phyloP scores from a whole-genome alignment of 1,140 invertebrate species.

The Apis mellifera region DNA sequence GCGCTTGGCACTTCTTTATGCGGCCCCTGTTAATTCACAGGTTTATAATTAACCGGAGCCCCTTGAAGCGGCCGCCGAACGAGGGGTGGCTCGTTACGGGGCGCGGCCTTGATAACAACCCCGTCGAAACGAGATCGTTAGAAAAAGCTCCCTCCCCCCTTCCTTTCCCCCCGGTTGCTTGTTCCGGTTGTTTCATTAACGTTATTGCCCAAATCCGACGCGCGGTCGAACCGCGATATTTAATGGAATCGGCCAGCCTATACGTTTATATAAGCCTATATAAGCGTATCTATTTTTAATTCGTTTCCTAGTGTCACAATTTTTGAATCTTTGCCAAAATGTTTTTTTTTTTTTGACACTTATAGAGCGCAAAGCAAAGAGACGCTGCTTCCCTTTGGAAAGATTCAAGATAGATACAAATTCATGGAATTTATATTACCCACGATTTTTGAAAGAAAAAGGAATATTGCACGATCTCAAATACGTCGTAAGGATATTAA shows the following conservation, averaged over 20 bases:
- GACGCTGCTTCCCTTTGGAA: no score
- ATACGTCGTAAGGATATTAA: no score
- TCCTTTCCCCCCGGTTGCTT: background rate
- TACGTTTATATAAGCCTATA: conserved; percentile 32
- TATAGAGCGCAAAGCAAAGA: no score
- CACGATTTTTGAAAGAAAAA: no score
- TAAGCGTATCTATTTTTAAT: background rate
- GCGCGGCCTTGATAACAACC: conserved; percentile 36
- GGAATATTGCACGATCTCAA: no score
- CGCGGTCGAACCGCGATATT: conserved; percentile 33
- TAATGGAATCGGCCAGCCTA: conserved; percentile 25
- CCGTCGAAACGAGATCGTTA: conserved; percentile 46
- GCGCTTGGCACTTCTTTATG: conserved; percentile 57
- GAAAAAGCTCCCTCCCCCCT: conserved; percentile 8
- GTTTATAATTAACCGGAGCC: conserved; percentile 57
- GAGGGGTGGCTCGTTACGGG: conserved; percentile 4
- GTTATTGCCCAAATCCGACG: conserved; percentile 46
- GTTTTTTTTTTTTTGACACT: no score
- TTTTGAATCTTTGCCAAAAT: no score
- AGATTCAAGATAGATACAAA: no score
- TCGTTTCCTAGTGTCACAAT: no score
- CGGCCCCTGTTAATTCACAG: conserved; percentile 39
- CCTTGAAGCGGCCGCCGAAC: background rate
- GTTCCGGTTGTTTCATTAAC: conserved; percentile 45
- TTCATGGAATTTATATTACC: no score